These are phyloP conservation scores for Sphaeridia pumilis DNA, from an alignment of 2,888 invertebrate species.

Conservation along the genomic window DNA sequence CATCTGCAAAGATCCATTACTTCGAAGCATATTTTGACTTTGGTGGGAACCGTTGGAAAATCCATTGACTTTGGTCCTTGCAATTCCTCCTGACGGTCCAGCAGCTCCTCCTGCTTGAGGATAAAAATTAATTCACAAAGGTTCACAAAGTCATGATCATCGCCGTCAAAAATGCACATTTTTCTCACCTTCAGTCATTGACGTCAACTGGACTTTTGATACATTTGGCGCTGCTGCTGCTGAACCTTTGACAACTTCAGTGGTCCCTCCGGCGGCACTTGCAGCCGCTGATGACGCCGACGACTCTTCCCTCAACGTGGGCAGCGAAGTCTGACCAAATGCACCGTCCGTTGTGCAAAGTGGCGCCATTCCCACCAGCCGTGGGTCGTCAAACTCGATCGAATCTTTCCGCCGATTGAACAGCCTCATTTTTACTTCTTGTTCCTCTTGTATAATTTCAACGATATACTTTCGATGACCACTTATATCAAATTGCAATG, in stretches of 20 bases:
- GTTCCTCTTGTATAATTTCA: no score
- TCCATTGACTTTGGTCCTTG: neutral
- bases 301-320: constrained; percentile 18
- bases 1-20: neutral
- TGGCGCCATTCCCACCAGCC: constrained; percentile 30
- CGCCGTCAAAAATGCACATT: no score
- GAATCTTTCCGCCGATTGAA: constrained; percentile 30
- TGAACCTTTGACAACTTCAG: neutral
- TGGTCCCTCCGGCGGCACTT: neutral
- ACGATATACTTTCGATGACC: neutral
- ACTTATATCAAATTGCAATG: no score
- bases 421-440: constrained; percentile 32
- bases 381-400: constrained; percentile 29
- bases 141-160: no score
- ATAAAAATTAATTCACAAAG: no score
- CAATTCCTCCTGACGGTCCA: no score
- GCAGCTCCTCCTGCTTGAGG: no score
- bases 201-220: neutral
- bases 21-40: neutral
- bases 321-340: constrained; percentile 16
- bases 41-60: neutral
- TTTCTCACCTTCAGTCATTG: no score
- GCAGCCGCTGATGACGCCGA: neutral
- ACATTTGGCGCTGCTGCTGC: neutral
- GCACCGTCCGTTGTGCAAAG: constrained; percentile 22